Base-by-base conservation (phyloP, 1,140 invertebrate genomes). In the Megathymus violae region DNA sequence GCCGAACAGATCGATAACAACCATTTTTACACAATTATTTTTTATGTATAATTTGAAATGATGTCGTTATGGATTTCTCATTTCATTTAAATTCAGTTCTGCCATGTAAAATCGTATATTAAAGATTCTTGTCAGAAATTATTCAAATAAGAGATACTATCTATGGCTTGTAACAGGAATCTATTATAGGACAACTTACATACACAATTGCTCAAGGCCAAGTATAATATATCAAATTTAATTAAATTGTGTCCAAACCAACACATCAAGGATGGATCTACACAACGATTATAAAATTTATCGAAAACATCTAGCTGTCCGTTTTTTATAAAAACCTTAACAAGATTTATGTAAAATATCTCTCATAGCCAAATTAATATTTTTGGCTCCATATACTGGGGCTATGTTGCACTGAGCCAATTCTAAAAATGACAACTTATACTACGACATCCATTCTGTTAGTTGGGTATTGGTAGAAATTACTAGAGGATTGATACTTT, bases 1-100 rank as follows among this genome's bases (percentile, higher is more conserved):
- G 78, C 73, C 78, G 71, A 78, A 82, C 69, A 85, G 66, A 75
- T 80, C 61, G 72, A n/a, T 69, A 86, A 84, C 81, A 86, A 84
- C 69, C 67, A 74, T 75, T 74, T 76, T 64, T 70, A 70, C 13
- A 61, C 56, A 67, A 64, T 68, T 44, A 71, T 54, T 61, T 67
- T 65, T 61, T 64, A 47, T 56, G 34, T 36, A 11, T 36, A 36
- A 36, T 36, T 36, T 36, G 9, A 36, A 70, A 54, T 64, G 41
- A 38, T 69, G 22, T 62, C 40, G 15, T 43, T 19, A 54, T 41
- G 17, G 17, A 22, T 17, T 15, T 52, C 7, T 41, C 0, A 19
- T 15, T 48, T 31, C 0, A 0, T 46, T 22, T n/a, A 17, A 22
- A 14, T 46, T 22, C 34, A 36, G 22, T 47, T 14, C 17, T 22